Percentiles rank a stretch among this genome's conserved stretches.
These are phyloP conservation scores for Microctonus aethiopoides DNA, from an alignment of 2,888 invertebrate species.

Conservation along the genomic window DNA sequence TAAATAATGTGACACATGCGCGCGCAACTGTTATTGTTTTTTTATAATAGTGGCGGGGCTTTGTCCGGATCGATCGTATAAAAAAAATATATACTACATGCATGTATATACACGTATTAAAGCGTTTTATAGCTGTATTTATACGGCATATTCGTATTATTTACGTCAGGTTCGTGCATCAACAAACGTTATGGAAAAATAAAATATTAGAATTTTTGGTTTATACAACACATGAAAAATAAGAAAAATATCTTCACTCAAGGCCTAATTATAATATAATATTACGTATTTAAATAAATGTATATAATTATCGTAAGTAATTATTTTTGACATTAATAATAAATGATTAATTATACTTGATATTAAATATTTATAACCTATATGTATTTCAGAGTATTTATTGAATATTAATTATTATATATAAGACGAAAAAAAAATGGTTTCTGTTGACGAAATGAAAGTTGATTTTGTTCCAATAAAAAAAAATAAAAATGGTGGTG, in stretches of 20 bases:
- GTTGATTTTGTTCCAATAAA: slow-evolving; percentile 56
- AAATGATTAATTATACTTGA: slow-evolving; percentile 9
- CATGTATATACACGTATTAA: too few relatives aligned
- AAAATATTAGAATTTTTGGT: background rate
- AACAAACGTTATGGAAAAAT: slow-evolving; percentile 36
- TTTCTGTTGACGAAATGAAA: slow-evolving; percentile 58
- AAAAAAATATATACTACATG: background rate
- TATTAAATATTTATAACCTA: slow-evolving; percentile 7
- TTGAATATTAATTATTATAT: background rate
- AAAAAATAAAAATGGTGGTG: slow-evolving; percentile 46
- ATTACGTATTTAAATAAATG: background rate
- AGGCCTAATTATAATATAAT: background rate
- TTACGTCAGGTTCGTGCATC: slow-evolving; percentile 30
- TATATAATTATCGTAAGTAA: background rate
- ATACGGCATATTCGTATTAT: background rate
- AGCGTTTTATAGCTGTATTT: slow-evolving; percentile 16
- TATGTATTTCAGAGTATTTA: slow-evolving; percentile 27
- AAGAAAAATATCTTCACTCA: background rate
- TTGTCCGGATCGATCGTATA: background rate
- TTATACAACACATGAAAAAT: background rate
- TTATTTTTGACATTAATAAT: too few relatives aligned
- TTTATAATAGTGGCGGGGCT: background rate
- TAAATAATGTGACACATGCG: too few relatives aligned
- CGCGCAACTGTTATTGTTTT: too few relatives aligned
- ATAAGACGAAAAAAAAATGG: slow-evolving; percentile 58